A percentile compares a stretch with the other conserved stretches of the same genome.
phyloP scores from a whole-genome alignment of 2,888 invertebrate species.

The Dolichopus griseipennis region DNA sequence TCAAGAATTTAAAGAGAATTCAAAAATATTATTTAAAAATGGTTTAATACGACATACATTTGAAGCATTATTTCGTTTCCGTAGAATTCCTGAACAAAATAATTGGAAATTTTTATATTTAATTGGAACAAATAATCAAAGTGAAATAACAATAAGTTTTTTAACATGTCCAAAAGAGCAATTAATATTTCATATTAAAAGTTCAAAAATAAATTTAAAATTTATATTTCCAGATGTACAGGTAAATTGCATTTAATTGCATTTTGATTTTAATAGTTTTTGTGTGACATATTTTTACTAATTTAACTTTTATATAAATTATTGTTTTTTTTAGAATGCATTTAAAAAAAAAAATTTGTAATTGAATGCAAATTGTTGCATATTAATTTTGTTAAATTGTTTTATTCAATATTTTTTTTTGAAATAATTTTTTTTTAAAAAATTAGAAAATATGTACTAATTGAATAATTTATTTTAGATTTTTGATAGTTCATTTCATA shows the following conservation, averaged over 20 bases:
- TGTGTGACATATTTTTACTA: neutral
- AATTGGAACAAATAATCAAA: neutral
- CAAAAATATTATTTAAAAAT: neutral
- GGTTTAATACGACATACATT: neutral
- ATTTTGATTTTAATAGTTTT: too few species aligned
- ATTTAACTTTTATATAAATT: too few species aligned
- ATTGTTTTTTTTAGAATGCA: too few species aligned
- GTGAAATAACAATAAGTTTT: neutral
- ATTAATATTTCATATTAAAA: neutral
- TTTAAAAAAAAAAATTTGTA: too few species aligned
- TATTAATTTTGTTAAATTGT: too few species aligned
- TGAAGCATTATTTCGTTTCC: neutral
- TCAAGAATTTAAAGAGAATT: neutral
- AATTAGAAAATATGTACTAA: too few species aligned
- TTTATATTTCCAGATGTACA: neutral
- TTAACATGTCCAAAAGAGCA: neutral
- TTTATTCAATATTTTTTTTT: too few species aligned
- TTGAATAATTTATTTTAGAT: neutral
- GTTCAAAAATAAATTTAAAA: neutral
- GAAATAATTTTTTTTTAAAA: too few species aligned
- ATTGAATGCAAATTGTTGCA: too few species aligned
- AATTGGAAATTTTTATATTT: neutral
- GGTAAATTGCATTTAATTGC: neutral
- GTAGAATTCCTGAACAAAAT: neutral
- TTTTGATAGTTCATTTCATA: conserved; percentile 4